Evolutionary conservation across 2,113 vertebrate species (phyloP), one percentile per base, ranked within the genome.

Genomic region (Vulpes ferrilata): DNA sequence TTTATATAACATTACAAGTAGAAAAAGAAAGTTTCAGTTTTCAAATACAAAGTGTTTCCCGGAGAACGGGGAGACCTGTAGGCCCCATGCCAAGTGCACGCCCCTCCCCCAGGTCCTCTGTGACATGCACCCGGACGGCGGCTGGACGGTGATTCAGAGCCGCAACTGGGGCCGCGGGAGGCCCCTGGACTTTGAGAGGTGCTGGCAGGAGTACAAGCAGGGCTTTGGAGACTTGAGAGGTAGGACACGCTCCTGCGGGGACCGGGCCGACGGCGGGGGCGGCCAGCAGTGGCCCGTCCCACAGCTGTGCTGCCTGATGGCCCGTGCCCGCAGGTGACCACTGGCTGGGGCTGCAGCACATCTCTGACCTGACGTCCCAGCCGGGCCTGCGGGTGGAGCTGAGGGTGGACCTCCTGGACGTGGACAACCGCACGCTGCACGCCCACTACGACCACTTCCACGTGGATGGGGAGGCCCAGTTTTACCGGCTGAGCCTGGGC

Each of bases 291-390:
- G 59, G 82, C 27, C 27, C 15, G 7, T 5, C 2, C 7, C 23
- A 25, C 3, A 0, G 69, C 62, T 6, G 30, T 62, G 15, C 5
- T 62, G 71, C 23, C 11, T 9, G 27, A 30, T 32, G 16, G 0
- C 64, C 15, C 71, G 5, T 32, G 2, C 53, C 59, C 3, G 5
- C 27, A 93, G 96, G 79, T 7, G 69, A 89, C 32, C 84, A 93
- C 79, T 94, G 93, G 93, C 65, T 73, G 17, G 88, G 93, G 19
- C 79, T 92, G 8, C 20, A 83, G 20, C 93, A 92, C 48, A 65
- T 79, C 12, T 80, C 51, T 6, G 25, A 7, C 74, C 51, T 96
- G 94, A 62, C 80, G 1, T 62, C 87, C 67, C 93, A 90, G 53
- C 67, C 48, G 0, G 13, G 89, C 51, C 64, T 76, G 32, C 43